Evolutionary conservation across 92 coral and sea anemone species (phyloP), one percentile per base, ranked within the genome.

Genomic region (Porites cylindrica): DNA sequence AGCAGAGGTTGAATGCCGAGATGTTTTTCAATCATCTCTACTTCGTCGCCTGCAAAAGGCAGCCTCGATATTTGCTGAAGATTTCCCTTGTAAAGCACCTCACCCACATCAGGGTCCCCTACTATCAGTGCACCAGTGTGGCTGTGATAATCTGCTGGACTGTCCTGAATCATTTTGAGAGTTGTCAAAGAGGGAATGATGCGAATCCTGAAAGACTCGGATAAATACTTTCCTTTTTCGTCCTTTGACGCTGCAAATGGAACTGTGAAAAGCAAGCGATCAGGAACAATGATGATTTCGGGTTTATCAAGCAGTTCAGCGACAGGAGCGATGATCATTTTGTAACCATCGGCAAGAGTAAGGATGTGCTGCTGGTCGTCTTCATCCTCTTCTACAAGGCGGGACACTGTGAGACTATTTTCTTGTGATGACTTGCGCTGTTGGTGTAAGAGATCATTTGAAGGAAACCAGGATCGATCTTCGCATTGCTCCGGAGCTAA

Each of bases 121-220:
- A 73, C 78, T 47, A 73, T 73, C 58, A 73, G 58, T n/a, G 78
- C 78, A 13, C 51, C 69, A 56, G 82, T 56, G 13, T 77, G 51
- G 47, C 70, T 14, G 82, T 58, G 82, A 77, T 77, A 56, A 8
- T 63, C 82, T 18, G 66, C 51, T 26, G 82, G 69, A 56, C 82
- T 77, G 24, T 77, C 82, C 5, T 59, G 82, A 21, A 77, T 59
- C 51, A 77, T 50, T 52, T 77, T 77, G 21, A 77, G 52, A 63
- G 70, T 77, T 14, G 69, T 77, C 26, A 77, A 77, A 63, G 82
- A 77, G 23, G 82, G 82, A 29, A 77, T 26, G 51, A 77, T 59
- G 18, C 81, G 81, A n/a, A 61, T 76, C 67, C 81, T 56, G 47
- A 38, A 38, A 38, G 47, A 38, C 47, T 38, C 47, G 47, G 47